phyloP scores from a whole-genome alignment of 1,140 invertebrate genomes.

The Agrypnia vestita region DNA sequence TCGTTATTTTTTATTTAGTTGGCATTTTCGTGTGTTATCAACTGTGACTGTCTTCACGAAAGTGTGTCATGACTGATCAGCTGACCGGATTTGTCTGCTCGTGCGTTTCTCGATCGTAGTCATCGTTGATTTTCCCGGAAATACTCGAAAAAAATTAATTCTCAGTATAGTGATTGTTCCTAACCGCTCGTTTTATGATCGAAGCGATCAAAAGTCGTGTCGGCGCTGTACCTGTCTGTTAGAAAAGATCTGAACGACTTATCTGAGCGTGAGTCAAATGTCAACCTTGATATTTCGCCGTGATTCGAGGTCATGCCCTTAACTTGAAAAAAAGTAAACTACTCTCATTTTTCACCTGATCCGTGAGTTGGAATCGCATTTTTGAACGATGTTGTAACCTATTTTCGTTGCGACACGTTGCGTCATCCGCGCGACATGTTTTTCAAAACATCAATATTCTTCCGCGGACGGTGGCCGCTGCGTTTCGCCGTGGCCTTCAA shows the following conservation, averaged over 20 bases:
- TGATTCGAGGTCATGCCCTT: conserved; percentile 24
- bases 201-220: background rate
- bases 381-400: background rate
- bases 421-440: background rate
- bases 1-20: too few relatives aligned
- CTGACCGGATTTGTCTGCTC: background rate
- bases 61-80: background rate
- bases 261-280: background rate
- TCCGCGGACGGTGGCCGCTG: too few relatives aligned
- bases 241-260: background rate
- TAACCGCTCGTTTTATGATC: background rate
- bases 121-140: background rate
- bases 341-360: background rate
- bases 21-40: too few relatives aligned
- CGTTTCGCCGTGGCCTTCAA: background rate
- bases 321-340: background rate
- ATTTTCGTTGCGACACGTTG: background rate
- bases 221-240: background rate
- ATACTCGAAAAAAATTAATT: background rate
- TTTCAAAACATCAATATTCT: background rate
- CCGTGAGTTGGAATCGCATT: background rate
- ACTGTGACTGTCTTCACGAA: background rate
- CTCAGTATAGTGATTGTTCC: background rate
- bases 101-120: background rate
- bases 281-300: background rate